Evolutionary conservation across 2,888 invertebrate genomes (phyloP).

Genomic region (Drosophila austrosaltans): DNA sequence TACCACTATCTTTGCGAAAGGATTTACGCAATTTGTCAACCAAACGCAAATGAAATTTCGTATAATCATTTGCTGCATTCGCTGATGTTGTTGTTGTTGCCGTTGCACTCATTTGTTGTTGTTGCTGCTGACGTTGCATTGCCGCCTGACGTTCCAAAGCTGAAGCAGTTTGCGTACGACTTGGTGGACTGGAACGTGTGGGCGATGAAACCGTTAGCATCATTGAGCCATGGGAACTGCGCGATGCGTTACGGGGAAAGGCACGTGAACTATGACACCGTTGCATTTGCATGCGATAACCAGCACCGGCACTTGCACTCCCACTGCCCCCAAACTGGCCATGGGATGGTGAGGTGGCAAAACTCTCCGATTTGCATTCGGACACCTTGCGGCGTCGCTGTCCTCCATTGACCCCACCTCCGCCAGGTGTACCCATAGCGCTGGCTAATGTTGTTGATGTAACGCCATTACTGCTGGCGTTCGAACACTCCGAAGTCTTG

Average conservation of each 20-base stretch:
- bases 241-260: constrained; percentile 86
- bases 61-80: constrained; percentile 85
- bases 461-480: constrained; percentile 83
- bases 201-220: constrained; percentile 85
- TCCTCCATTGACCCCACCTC: constrained; percentile 75
- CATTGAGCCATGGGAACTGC: constrained; percentile 84
- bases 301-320: constrained; percentile 51
- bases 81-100: constrained; percentile 11
- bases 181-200: constrained; percentile 86
- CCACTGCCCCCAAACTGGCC: constrained; percentile 39
- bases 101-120: constrained; percentile 78
- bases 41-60: constrained; percentile 89
- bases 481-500: constrained; percentile 89
- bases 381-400: constrained; percentile 85
- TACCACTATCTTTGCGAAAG: constrained; percentile 84
- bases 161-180: constrained; percentile 82
- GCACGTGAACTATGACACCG: constrained; percentile 85
- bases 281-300: constrained; percentile 83
- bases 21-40: constrained; percentile 89
- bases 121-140: constrained; percentile 78
- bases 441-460: constrained; percentile 85
- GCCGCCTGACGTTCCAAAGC: constrained; percentile 63
- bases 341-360: constrained; percentile 85
- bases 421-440: constrained; percentile 84
- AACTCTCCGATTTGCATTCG: constrained; percentile 84